phyloP scores from a whole-genome alignment of 2,888 invertebrate genomes.

The Rhabditoides inermis region DNA sequence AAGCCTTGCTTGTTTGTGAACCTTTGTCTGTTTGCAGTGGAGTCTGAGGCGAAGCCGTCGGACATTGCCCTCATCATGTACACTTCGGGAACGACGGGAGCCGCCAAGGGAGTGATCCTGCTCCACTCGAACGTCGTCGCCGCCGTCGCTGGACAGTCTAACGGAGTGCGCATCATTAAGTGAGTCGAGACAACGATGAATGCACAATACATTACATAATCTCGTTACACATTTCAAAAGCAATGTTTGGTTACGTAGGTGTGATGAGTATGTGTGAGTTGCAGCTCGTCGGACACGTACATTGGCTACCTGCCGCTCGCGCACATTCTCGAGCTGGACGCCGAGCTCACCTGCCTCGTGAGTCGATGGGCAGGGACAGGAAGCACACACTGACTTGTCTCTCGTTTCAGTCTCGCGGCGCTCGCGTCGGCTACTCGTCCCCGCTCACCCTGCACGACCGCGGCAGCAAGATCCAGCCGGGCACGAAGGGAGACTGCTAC shows the following conservation, averaged over 20 bases:
- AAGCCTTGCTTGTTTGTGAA: no score
- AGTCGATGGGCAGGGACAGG: no score
- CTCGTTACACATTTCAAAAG: no score
- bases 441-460: conserved; percentile 68
- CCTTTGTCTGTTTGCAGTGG: conserved; percentile 9
- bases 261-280: no score
- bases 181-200: no score
- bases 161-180: conserved; percentile 46
- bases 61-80: conserved; percentile 84
- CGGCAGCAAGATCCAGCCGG: conserved; percentile 84
- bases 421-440: conserved; percentile 86
- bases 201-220: no score
- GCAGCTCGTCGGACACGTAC: conserved; percentile 65
- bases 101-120: conserved; percentile 52
- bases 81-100: conserved; percentile 77
- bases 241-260: no score
- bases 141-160: conserved; percentile 54
- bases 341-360: conserved; percentile 57
- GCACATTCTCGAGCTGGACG: conserved; percentile 86
- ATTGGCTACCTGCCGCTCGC: conserved; percentile 91
- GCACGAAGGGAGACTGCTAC: conserved; percentile 84
- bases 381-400: no score
- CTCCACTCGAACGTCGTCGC: conserved; percentile 55
- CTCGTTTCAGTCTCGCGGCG: no score
- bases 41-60: conserved; percentile 22